Evolutionary conservation across 2,113 vertebrate genomes (phyloP), one percentile per base, ranked within the genome.

Genomic region (Petaurus breviceps): DNA sequence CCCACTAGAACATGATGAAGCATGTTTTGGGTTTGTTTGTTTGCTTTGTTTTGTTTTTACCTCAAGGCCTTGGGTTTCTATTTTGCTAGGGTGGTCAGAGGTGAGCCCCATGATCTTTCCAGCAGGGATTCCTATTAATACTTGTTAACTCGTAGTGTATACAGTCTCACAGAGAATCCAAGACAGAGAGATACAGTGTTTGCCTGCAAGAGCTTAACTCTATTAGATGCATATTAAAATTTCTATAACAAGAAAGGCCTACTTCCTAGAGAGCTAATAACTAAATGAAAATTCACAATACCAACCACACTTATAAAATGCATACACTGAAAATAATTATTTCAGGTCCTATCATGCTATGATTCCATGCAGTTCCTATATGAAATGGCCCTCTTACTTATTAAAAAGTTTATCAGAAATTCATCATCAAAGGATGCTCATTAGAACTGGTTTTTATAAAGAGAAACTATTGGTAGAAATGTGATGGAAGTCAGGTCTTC

Each of bases 271-370:
- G 24, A 90, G 25, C 90, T 49, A 90, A 51, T 90, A 51, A 90
- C 47, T 90, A 90, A 68, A 90, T 49, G 90, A 90, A 90, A 90
- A 90, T 90, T 90, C 47, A 90, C 47, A 47, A 51, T 90, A 31
- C 10, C 12, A 84, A 90, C 49, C 90, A 90, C 90, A 49, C 2
- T 90, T 28, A 90, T 47, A 28, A 90, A 90, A 90, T 49, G 90
- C 47, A 90, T 49, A 90, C 49, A 90, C 90, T 31, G 28, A 49
- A 28, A 90, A 50, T 90, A 26, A 51, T 90, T 49, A 90, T 90
- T 90, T 90, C 90, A 90, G 14, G 28, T 47, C 49, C 46, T 90
- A 90, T 50, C 47, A 26, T 12, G 47, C 24, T 90, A 90, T 50
- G 24, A 50, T 26, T 47, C 47, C 14, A 90, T 90, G 46, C 24